Conservation (phyloP, 2,797 vertebrate genomes). For the Poeciliopsis paucimaculata region DNA sequence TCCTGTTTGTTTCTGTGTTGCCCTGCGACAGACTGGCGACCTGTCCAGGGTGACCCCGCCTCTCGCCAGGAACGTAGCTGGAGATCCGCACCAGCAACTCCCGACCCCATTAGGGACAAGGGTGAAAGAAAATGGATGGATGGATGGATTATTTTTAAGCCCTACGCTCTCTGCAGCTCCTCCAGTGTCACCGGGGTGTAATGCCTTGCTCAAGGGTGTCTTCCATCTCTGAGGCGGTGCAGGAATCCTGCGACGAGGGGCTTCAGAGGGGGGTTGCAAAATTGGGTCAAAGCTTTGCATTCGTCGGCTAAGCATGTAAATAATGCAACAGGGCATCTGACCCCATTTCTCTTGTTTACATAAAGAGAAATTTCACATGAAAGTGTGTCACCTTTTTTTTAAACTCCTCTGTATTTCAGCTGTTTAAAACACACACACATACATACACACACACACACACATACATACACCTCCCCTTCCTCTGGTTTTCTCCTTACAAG, state of each 20-base stretch:
- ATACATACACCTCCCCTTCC: neutral
- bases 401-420: slow-evolving; percentile 31
- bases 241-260: slow-evolving; percentile 6
- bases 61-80: too few relatives aligned
- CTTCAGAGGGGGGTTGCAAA: slow-evolving; percentile 30
- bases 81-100: too few relatives aligned
- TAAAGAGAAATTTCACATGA: slow-evolving; percentile 10
- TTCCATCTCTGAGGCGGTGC: neutral
- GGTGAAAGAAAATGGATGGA: too few relatives aligned
- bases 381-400: slow-evolving; percentile 41
- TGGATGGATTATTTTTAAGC: too few relatives aligned
- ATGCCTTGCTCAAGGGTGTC: slow-evolving; percentile 20
- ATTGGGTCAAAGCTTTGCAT: slow-evolving; percentile 60
- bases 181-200: neutral
- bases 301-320: slow-evolving; percentile 58
- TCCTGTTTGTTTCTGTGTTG: too few relatives aligned
- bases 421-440: slow-evolving; percentile 22
- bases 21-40: too few relatives aligned
- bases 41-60: too few relatives aligned
- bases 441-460: neutral
- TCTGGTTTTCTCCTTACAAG: slow-evolving; percentile 53
- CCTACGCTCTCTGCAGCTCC: too few relatives aligned
- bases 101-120: too few relatives aligned
- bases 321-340: slow-evolving; percentile 63
- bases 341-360: slow-evolving; percentile 62